Base-by-base conservation (phyloP, 2,888 invertebrate species). In the Phorcus lineatus region DNA sequence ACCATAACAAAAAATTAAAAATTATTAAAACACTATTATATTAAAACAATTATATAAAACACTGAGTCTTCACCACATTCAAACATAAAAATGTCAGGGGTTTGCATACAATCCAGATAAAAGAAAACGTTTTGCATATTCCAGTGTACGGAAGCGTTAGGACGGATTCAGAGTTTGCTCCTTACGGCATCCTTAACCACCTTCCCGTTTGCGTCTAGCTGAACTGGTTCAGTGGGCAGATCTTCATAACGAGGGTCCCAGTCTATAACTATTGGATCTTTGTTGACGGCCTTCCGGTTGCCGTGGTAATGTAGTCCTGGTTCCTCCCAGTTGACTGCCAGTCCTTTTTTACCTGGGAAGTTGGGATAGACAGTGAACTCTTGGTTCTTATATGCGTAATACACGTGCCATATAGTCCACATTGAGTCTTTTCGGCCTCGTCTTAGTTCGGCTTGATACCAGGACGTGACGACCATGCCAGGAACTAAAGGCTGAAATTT, bases 381-480 rank as follows among this genome's bases (percentile, higher is more conserved):
- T n/a, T 84, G 84, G 36, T 86, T 66, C 77, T 84, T 81, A 80
- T 87, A 86, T 16, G 88, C 85, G 83, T 84, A 86, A 81, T 89
- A 88, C 9, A 90, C 88, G 79, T 89, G 86, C 91, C 91, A 91
- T 84, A 91, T 90, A 0, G 89, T 87, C 90, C 90, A 90, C 87
- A 91, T 90, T 3, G 85, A 82, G 19, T 88, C 85, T 0, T 86
- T 78, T 16, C 82, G 83, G 4, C 86, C 86, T 6, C 36, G 16
- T n/a, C 74, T 77, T 4, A 85, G 57, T 53, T 86, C 87, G 0
- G 62, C 74, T 31, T 84, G 75, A 80, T 89, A 91, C 91, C 91
- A 90, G 7, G 54, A 74, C 0, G 87, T 85, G 7, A 88, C 87
- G 4, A 88, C 28, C 53, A 89, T 84, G 2, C 86, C 87, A 0